phyloP scores from a whole-genome alignment of 2,888 invertebrate genomes.

The Phlogophora meticulosa region DNA sequence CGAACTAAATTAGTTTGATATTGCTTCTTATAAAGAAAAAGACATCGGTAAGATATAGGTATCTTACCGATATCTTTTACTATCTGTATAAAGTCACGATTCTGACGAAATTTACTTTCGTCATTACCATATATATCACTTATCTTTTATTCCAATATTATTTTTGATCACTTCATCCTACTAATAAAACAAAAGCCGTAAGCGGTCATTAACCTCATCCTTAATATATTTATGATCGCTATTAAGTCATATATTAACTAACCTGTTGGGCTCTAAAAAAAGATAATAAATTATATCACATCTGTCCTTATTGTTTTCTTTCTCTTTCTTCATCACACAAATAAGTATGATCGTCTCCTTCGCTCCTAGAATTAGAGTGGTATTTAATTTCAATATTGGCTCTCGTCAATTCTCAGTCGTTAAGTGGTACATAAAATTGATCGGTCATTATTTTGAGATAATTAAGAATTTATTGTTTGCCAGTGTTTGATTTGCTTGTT shows the following conservation, averaged over 20 bases:
- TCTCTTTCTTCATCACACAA: slow-evolving; percentile 33
- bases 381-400: slow-evolving; percentile 57
- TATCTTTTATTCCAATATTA: slow-evolving; percentile 8
- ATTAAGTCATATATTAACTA: slow-evolving; percentile 52
- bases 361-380: slow-evolving; percentile 28
- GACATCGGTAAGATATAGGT: no score
- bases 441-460: slow-evolving; percentile 79
- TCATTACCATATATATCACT: background rate
- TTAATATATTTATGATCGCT: slow-evolving; percentile 34
- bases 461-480: slow-evolving; percentile 48
- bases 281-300: slow-evolving; percentile 43
- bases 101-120: background rate
- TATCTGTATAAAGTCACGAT: background rate
- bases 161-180: slow-evolving; percentile 11
- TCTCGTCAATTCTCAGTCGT: slow-evolving; percentile 56
- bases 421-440: slow-evolving; percentile 79
- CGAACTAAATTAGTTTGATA: background rate
- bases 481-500: slow-evolving; percentile 28
- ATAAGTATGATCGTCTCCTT: slow-evolving; percentile 32
- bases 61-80: background rate
- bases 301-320: slow-evolving; percentile 20
- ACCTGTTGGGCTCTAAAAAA: slow-evolving; percentile 46
- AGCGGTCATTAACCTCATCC: slow-evolving; percentile 31
- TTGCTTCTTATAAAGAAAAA: no score
- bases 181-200: slow-evolving; percentile 24